Evolutionary conservation across 2,113 vertebrate species (phyloP), one percentile per base, ranked within the genome.

Genomic region (Edolisoma coerulescens): DNA sequence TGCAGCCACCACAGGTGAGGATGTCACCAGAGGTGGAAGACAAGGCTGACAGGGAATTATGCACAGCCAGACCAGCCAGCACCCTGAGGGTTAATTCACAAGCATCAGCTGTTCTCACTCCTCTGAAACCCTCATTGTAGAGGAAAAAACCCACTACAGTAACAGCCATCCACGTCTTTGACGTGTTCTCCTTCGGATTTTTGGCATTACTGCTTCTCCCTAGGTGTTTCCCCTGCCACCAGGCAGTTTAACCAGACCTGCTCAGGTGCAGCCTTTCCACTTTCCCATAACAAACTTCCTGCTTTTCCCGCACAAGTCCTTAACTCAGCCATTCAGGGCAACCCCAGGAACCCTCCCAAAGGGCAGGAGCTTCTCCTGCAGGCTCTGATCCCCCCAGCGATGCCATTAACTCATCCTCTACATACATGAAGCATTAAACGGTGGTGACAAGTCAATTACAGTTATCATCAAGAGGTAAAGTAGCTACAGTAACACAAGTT

Each of bases 381-480:
- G 95, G 81, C 94, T 91, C 92, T 78, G 89, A 42, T 93, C 39
- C 82, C 90, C 92, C 69, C 65, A 83, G 95, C 83, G 93, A 89
- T 97, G 95, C 96, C 93, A 75, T 39, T 71, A 96, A 42, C 87
- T 91, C 93, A 93, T 93, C 89, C 93, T 87, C 93, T 71, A 63
- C 84, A 71, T 16, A 73, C 45, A 52, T 88, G 96, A 91, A 80
- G 93, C 93, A 91, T 77, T 96, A 91, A 96, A 71, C 76, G 94
- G 96, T 84, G 94, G 79, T 94, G 97, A 97, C 93, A 96, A 94
- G 93, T 93, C 97, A 97, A 97, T 97, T 96, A 96, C 84, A 96
- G 87, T 97, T 87, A 97, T 95, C 97, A 97, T 95, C 97, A 96
- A 47, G 94, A 96, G 96, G 89, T 96, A 96, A 97, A 97, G 96